Evolutionary conservation across 2,797 vertebrate genomes (phyloP), one percentile per base, ranked within the genome.

Genomic region (Prunella strophiata): DNA sequence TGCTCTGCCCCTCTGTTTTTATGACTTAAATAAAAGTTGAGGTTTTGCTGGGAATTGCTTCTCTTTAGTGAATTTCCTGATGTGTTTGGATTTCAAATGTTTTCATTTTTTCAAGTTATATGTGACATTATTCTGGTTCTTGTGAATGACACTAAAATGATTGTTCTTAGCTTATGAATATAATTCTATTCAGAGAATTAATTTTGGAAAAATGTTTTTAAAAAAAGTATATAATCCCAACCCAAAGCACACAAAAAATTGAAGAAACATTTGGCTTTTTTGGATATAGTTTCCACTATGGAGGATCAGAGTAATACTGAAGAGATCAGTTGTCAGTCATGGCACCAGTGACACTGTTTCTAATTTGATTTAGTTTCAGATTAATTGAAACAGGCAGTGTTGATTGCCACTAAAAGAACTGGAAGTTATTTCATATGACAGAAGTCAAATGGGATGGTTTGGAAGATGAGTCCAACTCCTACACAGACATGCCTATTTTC

Each of bases 301-400:
- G 23, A 68, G 14, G 5, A 52, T 63, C 43, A 73, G 29, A 80
- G 13, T 23, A 68, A 65, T 34, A 51, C 16, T 48, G 5, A 91
- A 77, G 52, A 34, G 16, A 16, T 61, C 42, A 48, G 23, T 30
- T 91, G 67, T 79, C 85, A 62, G 40, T 92, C 42, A 51, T 73
- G 40, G 30, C 48, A 76, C 7, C 30, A 72, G 50, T 83, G n/a
- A 16, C 40, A 65, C 42, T 59, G 27, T 67, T 96, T 88, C 47
- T 75, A 83, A 40, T 72, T 77, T 85, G 79, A 66, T 92, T 89
- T 89, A 72, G 16, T 27, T 65, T 78, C 50, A 66, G 22, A 70
- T 62, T 95, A 93, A 92, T 93, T 91, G 81, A 89, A 94, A 75
- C 15, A 14, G 61, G n/a, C 61, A 36, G 5, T 58, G 74, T 66